Conservation (phyloP, 1,140 invertebrate species). For the Platyura marginata region DNA sequence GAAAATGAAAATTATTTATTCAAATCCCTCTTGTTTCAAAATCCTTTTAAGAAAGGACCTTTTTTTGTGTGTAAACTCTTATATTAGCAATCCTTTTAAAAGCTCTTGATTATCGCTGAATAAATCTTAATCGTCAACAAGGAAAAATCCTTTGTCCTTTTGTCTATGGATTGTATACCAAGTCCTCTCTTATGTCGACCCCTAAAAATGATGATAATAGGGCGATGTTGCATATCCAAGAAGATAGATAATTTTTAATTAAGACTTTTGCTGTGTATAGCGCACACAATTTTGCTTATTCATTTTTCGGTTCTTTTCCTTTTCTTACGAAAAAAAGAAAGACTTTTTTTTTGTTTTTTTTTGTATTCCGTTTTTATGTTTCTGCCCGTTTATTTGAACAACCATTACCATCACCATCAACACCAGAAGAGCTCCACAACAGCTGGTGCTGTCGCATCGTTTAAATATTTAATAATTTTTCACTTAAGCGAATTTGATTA, state of each 20-base stretch:
- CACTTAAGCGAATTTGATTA: too few species aligned
- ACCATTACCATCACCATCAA: too few species aligned
- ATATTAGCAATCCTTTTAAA: background rate
- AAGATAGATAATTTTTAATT: constrained; percentile 3
- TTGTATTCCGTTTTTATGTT: too few species aligned
- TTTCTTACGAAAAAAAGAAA: too few species aligned
- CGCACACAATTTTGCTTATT: too few species aligned
- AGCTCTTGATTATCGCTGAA: constrained; percentile 3
- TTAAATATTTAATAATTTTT: too few species aligned
- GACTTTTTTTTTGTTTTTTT: too few species aligned
- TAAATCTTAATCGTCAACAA: constrained; percentile 3
- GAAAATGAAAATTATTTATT: background rate
- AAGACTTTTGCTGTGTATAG: constrained; percentile 1
- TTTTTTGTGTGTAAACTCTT: background rate
- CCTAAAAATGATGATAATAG: background rate
- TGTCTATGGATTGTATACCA: background rate
- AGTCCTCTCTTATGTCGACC: background rate
- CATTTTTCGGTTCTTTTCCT: too few species aligned
- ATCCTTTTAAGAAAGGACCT: background rate
- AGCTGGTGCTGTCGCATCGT: too few species aligned
- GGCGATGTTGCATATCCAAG: background rate
- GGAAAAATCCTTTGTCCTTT: constrained; percentile 1
- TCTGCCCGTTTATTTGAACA: too few species aligned
- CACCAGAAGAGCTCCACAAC: too few species aligned
- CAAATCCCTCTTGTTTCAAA: background rate